Conservation (phyloP, 2,797 vertebrate genomes). For the Phaenicophaeus curvirostris region DNA sequence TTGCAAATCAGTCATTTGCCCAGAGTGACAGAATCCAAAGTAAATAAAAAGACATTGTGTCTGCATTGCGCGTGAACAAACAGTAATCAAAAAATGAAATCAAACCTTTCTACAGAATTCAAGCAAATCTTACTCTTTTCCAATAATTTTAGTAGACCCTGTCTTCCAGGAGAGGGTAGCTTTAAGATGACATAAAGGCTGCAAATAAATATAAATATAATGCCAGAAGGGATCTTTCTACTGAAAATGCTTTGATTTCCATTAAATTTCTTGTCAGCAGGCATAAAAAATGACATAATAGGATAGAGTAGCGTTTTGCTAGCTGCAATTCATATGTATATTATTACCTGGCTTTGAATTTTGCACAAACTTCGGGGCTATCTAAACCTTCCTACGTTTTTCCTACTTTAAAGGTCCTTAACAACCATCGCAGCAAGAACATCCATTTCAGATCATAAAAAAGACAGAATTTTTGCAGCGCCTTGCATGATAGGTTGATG, state of each 20-base stretch:
- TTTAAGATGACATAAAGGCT: neutral
- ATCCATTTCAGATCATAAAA: slow-evolving; percentile 31
- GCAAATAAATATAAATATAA: slow-evolving; percentile 21
- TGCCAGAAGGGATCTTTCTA: neutral
- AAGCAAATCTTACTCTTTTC: neutral
- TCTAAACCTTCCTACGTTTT: neutral
- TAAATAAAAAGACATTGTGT: neutral
- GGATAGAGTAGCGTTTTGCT: neutral
- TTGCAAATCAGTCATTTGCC: neutral
- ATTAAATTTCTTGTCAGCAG: slow-evolving; percentile 38
- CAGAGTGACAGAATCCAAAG: neutral
- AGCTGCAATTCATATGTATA: neutral
- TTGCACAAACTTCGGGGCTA: neutral
- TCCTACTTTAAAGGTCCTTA: slow-evolving; percentile 6
- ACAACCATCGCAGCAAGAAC: slow-evolving; percentile 28
- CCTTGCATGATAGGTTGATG: neutral
- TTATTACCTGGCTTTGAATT: slow-evolving; percentile 38
- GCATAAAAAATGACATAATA: slow-evolving; percentile 1
- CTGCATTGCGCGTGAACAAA: neutral
- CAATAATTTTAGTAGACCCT: neutral
- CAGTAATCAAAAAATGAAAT: slow-evolving; percentile 10
- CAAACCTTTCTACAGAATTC: neutral
- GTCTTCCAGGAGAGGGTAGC: neutral
- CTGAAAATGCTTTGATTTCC: slow-evolving; percentile 5
- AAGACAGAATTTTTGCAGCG: neutral